phyloP scores from a whole-genome alignment of 2,888 invertebrate species.

The Ophion ventricosus region DNA sequence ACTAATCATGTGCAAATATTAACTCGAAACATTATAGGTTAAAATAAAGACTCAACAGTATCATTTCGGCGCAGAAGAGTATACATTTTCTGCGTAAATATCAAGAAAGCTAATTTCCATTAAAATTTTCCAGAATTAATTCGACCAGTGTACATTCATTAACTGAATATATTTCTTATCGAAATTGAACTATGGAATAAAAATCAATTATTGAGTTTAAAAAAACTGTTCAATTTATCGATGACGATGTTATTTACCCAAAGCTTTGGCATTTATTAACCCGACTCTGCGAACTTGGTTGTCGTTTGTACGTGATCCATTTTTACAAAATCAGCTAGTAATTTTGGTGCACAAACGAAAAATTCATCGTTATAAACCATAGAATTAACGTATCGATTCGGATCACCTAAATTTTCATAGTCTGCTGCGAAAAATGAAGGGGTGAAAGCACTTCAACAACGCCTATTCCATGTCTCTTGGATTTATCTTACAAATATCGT shows the following conservation, averaged over 20 bases:
- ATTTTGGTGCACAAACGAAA: not conserved
- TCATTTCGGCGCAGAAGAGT: too few relatives aligned
- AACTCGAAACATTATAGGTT: too few relatives aligned
- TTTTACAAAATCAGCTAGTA: not conserved
- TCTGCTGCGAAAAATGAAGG: not conserved
- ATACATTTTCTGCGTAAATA: too few relatives aligned
- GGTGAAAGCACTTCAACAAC: not conserved
- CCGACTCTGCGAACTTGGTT: too few relatives aligned
- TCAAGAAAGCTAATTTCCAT: too few relatives aligned
- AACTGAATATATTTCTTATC: not conserved
- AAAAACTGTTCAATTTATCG: not conserved
- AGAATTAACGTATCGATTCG: not conserved
- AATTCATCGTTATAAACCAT: not conserved
- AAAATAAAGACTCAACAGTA: too few relatives aligned
- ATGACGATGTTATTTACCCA: not conserved
- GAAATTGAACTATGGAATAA: not conserved
- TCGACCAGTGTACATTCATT: too few relatives aligned
- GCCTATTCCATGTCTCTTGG: conserved; percentile 1
- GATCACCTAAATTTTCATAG: not conserved
- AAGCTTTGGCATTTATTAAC: not conserved
- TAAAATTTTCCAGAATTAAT: too few relatives aligned
- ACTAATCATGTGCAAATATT: too few relatives aligned
- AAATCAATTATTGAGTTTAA: not conserved
- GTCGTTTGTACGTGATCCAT: not conserved
- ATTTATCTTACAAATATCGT: conserved; percentile 33